Conservation (phyloP, 2,797 vertebrate species). For the Craterocephalus amniculus region DNA sequence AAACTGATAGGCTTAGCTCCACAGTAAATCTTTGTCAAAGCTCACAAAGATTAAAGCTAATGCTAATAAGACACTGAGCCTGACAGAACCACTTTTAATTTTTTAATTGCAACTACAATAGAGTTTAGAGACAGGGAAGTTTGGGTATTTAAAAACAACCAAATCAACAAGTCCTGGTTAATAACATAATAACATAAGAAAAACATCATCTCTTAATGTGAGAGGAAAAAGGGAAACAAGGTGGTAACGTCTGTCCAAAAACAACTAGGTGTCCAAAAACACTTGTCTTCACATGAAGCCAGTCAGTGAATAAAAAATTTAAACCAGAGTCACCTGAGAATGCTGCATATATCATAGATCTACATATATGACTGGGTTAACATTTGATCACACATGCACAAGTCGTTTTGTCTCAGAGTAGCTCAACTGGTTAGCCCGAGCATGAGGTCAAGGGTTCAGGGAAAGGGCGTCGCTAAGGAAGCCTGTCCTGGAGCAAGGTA, state of each 20-base stretch:
- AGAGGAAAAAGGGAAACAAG: no score
- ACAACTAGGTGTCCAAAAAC: neutral
- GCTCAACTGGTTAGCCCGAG: constrained; percentile 13
- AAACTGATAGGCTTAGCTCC: neutral
- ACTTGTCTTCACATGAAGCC: neutral
- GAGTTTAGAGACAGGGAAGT: neutral
- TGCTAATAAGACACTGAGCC: neutral
- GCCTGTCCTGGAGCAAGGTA: constrained; percentile 72
- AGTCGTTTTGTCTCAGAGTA: constrained; percentile 1
- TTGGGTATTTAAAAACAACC: no score
- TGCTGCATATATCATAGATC: constrained; percentile 4
- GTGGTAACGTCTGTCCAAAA: no score
- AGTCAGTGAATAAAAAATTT: neutral
- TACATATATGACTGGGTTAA: constrained; percentile 1
- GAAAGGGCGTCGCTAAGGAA: constrained; percentile 58
- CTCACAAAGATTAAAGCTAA: neutral
- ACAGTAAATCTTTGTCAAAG: neutral
- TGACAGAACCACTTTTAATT: neutral
- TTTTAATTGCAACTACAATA: neutral
- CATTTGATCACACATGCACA: neutral
- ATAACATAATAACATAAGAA: neutral
- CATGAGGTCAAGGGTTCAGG: constrained; percentile 67
- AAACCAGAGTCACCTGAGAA: neutral
- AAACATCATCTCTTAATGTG: no score
- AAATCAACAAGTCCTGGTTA: no score